Base-by-base conservation (phyloP, 2,797 vertebrate genomes). In the Novumbra hubbsi region DNA sequence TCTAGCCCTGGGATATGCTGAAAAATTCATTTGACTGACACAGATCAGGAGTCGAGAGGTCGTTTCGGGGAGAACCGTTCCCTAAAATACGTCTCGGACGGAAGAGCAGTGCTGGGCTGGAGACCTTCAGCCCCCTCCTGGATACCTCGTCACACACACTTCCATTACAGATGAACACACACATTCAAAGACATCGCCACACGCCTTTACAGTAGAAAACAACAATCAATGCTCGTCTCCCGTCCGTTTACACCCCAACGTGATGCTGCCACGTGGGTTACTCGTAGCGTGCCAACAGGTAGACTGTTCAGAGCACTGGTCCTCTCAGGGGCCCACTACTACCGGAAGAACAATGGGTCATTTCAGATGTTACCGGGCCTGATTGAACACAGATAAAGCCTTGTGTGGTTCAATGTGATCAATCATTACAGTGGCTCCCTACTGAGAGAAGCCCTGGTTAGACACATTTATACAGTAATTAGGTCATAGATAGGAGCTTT, bases 21-120 rank as follows among this genome's bases (percentile, higher is more conserved):
- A 0, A 94, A 84, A 96, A 93, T 92, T 92, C 90, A 95, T 94
- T 94, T 94, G 93, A 92, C 89, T 92, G 88, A 93, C 73, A 88
- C 88, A 93, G 91, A 93, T 95, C 92, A 89, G 84, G 81, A 87
- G 89, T 83, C 92, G 81, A 93, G 81, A 93, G 71, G 78, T 75
- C 75, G 85, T 82, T 86, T 88, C 87, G 86, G 81, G 81, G 45
- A 82, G 71, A 78, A 62, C 24, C 74, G 71, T 73, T 70, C 79
- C 76, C 60, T 41, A 65, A 73, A 64, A 72, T 49, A 65, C 28
- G 6, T 57, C 76, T 68, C 27, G 80, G 82, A 84, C 67, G 27
- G 52, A 17, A n/a, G 3, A 67, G 32, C 32, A 41, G 17, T 19
- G 27, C 17, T 49, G 28, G 68, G 16, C 48, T 70, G 24, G 27